Base-by-base conservation (phyloP, 2,113 vertebrate species). In the Nematolebias whitei region DNA sequence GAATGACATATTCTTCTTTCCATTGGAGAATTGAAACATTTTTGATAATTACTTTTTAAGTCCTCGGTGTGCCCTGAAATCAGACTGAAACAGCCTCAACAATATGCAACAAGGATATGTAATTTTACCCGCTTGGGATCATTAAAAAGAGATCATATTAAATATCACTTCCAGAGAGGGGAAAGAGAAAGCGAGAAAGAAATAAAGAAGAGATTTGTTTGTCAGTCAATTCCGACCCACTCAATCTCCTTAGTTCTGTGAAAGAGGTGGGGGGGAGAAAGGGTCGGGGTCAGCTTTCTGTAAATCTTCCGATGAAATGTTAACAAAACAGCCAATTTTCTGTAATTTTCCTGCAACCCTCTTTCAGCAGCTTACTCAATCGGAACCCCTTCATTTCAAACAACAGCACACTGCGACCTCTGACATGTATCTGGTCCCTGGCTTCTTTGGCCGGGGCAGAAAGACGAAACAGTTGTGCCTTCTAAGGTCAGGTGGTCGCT, bases 251-350 rank as follows among this genome's bases (percentile, higher is more conserved):
- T 89, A 87, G 90, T 85, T 89, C 87, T 83, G 88, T 87, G 81
- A 86, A 83, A 80, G 81, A 79, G 72, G 59, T 57, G 71, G 63
- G 51, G 22, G n/a, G 16, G 43, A 80, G 71, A 78, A 60, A 63
- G 76, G 79, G 85, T 84, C 81, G 23, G 91, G 94, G 87, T 91
- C 88, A 74, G 82, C 86, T 92, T 92, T 85, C 89, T 88, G 89
- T 92, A 94, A 95, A 94, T 93, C 94, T 94, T 88, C 91, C 87
- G 91, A 95, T 95, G 94, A 95, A 95, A 96, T 94, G 95, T 96
- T 95, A 94, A 95, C 95, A 95, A 95, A 95, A 96, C 94, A 95
- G 93, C 87, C 93, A 94, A 96, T 96, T 96, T 96, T 96, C 92
- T 93, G 93, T 94, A 94, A 96, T 96, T 96, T 94, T 83, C 82